These are phyloP conservation scores for Peromyscus eremicus DNA, from an alignment of 2,797 vertebrate genomes.

Conservation along the genomic window DNA sequence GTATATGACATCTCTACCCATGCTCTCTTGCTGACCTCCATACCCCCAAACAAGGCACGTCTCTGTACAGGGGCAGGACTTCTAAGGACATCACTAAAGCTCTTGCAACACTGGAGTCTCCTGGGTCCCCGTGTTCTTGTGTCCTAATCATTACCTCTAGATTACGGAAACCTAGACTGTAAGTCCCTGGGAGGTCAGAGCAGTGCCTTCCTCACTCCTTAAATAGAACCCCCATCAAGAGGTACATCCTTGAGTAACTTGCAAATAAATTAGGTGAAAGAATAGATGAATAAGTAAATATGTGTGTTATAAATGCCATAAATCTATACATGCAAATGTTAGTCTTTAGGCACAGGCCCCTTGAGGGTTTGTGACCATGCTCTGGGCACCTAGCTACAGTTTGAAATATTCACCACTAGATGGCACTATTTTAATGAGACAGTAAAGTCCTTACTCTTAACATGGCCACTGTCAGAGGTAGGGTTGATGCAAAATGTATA, in stretches of 20 bases:
- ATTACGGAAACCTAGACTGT: not conserved
- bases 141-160: not conserved
- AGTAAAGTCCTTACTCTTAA: not conserved
- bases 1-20: not conserved
- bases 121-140: not conserved
- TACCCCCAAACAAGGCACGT: not conserved
- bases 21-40: not conserved
- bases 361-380: not conserved
- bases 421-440: constrained; percentile 81
- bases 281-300: constrained; percentile 6
- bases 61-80: not conserved
- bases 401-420: constrained; percentile 77
- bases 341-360: not conserved
- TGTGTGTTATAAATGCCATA: not conserved
- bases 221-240: not conserved
- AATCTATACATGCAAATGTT: not conserved
- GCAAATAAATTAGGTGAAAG: constrained; percentile 12
- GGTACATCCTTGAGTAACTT: not conserved
- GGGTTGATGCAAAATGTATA: not conserved
- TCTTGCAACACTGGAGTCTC: not conserved
- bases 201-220: not conserved
- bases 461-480: not conserved
- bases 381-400: constrained; percentile 63
- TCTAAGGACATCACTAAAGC: not conserved
- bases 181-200: not conserved